Evolutionary conservation across 2,797 vertebrate species (phyloP).

Genomic region (Helarctos malayanus): DNA sequence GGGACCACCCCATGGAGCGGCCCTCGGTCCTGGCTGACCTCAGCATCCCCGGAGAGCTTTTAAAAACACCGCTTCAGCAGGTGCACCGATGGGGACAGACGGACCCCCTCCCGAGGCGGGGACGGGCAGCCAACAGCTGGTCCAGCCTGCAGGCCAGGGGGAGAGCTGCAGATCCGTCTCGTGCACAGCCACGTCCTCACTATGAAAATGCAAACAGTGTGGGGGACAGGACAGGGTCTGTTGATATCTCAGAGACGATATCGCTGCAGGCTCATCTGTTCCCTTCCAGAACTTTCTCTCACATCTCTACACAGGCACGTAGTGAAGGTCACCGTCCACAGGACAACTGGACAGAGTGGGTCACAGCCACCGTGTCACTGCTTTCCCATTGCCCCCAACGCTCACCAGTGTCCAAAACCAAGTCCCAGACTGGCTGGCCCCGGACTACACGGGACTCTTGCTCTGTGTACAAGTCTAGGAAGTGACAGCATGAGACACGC

Average conservation of each 20-base stretch:
- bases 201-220: rapidly evolving
- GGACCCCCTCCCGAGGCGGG: rapidly evolving
- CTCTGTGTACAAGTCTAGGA: neutral
- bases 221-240: rapidly evolving
- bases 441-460: neutral
- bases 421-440: neutral
- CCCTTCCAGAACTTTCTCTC: neutral
- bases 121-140: neutral
- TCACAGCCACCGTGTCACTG: rapidly evolving
- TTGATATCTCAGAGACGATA: rapidly evolving
- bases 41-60: neutral
- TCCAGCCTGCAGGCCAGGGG: rapidly evolving
- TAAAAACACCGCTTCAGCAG: neutral
- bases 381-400: rapidly evolving
- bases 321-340: neutral
- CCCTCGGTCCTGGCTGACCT: neutral
- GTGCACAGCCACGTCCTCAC: rapidly evolving
- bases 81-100: rapidly evolving
- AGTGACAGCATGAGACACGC: too few species aligned
- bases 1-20: neutral
- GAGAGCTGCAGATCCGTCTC: neutral
- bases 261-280: neutral
- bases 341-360: rapidly evolving
- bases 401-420: neutral
- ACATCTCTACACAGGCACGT: rapidly evolving